phyloP scores from a whole-genome alignment of 2,888 invertebrate genomes.

The Homarus gammarus region DNA sequence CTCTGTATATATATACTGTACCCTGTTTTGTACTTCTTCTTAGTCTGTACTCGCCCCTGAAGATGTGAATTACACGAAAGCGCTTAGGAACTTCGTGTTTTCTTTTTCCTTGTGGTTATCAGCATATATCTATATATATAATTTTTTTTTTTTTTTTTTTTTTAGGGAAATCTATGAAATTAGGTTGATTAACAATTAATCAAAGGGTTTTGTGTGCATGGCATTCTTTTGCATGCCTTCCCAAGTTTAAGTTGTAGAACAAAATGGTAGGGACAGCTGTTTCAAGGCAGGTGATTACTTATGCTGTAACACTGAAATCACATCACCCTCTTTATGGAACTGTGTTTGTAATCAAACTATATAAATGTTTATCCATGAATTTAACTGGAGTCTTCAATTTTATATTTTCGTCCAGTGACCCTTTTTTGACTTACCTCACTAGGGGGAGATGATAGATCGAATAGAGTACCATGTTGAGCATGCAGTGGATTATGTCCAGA shows the following conservation, averaged over 20 bases:
- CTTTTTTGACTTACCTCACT: conserved; percentile 67
- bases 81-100: no score
- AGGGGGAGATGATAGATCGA: conserved; percentile 99
- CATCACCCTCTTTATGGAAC: neutral
- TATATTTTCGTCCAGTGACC: conserved; percentile 52
- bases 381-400: conserved; percentile 52
- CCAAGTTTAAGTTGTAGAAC: neutral
- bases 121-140: neutral
- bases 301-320: neutral
- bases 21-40: no score
- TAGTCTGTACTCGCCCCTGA: no score
- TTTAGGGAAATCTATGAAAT: neutral
- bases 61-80: no score
- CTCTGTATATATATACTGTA: no score
- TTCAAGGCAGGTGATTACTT: neutral
- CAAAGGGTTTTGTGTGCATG: neutral
- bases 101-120: neutral
- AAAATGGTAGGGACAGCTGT: neutral
- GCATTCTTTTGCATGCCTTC: neutral
- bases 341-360: neutral
- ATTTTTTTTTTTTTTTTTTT: neutral
- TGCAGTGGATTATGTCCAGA: conserved; percentile 99
- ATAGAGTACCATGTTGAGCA: conserved; percentile 99
- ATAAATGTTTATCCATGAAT: neutral
- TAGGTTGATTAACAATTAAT: neutral